phyloP scores from a whole-genome alignment of 2,113 vertebrate genomes.

The Callospermophilus lateralis region DNA sequence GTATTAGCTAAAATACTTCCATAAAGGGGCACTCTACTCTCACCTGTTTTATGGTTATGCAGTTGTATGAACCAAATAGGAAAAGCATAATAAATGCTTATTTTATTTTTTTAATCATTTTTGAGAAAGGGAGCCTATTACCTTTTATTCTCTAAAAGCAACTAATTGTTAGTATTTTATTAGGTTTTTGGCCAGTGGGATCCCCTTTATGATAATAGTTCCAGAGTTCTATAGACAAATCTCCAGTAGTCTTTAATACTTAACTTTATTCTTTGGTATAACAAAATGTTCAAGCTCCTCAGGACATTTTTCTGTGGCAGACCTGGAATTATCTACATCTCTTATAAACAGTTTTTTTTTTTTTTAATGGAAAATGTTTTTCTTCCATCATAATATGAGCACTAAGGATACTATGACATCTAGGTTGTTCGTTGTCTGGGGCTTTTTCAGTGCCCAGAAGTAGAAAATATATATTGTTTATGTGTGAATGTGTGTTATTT shows the following conservation, averaged over 20 bases:
- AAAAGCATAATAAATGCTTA: neutral
- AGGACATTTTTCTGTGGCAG: neutral
- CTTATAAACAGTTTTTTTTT: neutral
- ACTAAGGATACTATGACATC: neutral
- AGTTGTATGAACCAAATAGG: neutral
- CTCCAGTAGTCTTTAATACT: neutral
- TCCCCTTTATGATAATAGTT: neutral
- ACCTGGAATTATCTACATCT: neutral
- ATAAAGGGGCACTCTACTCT: neutral
- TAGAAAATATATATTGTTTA: neutral
- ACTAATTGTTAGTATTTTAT: neutral
- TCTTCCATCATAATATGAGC: neutral
- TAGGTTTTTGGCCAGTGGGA: neutral
- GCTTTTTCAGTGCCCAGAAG: neutral
- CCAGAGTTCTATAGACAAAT: neutral
- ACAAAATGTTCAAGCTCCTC: neutral
- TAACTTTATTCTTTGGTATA: conserved; percentile 18
- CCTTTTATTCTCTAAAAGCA: conserved; percentile 9
- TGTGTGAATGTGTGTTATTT: neutral
- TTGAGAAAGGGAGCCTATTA: conserved; percentile 10
- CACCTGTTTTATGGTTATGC: neutral
- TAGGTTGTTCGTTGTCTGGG: neutral
- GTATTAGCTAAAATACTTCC: conserved; percentile 5
- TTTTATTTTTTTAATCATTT: neutral
- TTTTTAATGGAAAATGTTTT: conserved; percentile 31